phyloP scores from a whole-genome alignment of 1,140 invertebrate genomes.

The Venturia canescens region DNA sequence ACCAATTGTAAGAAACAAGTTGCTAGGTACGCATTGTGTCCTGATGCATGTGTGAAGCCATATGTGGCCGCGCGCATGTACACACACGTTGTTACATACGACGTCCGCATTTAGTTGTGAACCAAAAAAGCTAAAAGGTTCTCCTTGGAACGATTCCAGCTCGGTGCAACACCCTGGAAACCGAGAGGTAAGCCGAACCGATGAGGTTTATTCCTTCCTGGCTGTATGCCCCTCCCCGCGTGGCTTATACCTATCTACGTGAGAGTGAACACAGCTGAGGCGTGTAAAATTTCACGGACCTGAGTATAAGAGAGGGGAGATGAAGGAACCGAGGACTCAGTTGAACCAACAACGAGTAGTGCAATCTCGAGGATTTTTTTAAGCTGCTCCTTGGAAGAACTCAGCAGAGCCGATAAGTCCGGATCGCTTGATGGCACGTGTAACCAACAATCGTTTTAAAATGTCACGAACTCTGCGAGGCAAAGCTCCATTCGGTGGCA shows the following conservation, averaged over 20 bases:
- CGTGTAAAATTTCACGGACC: background rate
- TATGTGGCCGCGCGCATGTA: background rate
- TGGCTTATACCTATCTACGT: background rate
- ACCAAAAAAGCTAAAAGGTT: background rate
- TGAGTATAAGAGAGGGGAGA: background rate
- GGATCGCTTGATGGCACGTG: no score
- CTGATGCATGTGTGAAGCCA: background rate
- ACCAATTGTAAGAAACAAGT: constrained; percentile 54
- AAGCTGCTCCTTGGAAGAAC: no score
- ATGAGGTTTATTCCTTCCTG: background rate
- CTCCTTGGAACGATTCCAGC: background rate
- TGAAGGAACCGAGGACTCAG: background rate
- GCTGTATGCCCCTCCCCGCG: background rate
- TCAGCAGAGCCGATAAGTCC: no score
- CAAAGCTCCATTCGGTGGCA: no score
- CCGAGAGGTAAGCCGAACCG: background rate
- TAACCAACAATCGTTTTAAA: no score
- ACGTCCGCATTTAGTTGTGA: background rate
- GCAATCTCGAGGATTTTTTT: no score
- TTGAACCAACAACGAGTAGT: no score
- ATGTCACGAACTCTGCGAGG: no score
- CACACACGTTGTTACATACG: background rate
- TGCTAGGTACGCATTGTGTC: constrained; percentile 44
- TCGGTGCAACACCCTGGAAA: background rate
- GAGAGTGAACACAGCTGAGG: background rate